phyloP scores from a whole-genome alignment of 2,888 invertebrate species.

The Gisinianus flammeolus region DNA sequence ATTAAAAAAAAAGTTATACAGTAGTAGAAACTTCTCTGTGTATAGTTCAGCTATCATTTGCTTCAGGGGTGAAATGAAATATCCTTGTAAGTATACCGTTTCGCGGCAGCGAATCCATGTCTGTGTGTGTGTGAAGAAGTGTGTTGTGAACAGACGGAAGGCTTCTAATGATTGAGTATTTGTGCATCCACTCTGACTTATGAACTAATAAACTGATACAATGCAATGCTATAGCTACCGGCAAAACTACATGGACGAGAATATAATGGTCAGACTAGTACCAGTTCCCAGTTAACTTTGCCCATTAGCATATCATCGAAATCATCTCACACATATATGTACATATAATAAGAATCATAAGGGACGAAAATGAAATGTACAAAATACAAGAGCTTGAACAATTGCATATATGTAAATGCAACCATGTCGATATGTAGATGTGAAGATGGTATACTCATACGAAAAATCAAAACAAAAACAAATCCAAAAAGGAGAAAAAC shows the following conservation, averaged over 20 bases:
- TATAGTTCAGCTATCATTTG: no score
- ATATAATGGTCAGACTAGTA: not conserved
- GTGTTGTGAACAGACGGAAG: not conserved
- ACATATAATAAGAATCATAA: not conserved
- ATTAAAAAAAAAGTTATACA: no score
- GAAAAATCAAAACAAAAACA: no score
- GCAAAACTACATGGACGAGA: not conserved
- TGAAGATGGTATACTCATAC: no score
- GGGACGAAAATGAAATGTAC: not conserved
- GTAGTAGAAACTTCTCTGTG: no score
- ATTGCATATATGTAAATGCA: no score
- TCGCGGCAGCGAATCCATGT: not conserved
- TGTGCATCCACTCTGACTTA: not conserved
- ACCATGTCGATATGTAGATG: no score
- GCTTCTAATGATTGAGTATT: slow-evolving; percentile 28
- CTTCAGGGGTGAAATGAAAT: not conserved
- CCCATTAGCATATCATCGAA: no score
- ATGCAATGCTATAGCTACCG: slow-evolving; percentile 23
- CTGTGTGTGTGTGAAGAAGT: not conserved
- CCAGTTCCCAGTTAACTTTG: not conserved
- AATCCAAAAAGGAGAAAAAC: not conserved
- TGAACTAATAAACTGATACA: slow-evolving; percentile 32
- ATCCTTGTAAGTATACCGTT: not conserved
- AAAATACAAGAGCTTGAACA: no score
- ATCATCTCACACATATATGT: no score